Conservation (phyloP, 2,888 invertebrate genomes). For the Petrophora chlorosata region DNA sequence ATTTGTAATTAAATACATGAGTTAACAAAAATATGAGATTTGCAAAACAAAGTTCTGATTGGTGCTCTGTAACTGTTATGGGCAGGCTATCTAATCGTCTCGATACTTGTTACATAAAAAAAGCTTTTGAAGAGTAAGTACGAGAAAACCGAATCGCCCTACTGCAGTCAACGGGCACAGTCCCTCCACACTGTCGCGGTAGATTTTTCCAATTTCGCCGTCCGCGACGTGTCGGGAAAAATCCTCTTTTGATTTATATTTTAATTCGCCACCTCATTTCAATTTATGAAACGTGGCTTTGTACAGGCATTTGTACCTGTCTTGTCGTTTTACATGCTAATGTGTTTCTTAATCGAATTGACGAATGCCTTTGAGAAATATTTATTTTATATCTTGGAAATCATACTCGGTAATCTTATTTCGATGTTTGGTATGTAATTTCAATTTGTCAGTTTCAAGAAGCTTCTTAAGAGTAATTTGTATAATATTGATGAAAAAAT, state of each 20-base stretch:
- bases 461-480: too few relatives aligned
- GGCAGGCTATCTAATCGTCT: too few relatives aligned
- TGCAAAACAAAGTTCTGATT: too few relatives aligned
- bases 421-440: too few relatives aligned
- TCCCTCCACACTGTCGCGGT: slow-evolving; percentile 39
- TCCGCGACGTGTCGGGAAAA: slow-evolving; percentile 73
- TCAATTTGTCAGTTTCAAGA: too few relatives aligned
- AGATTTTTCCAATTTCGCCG: slow-evolving; percentile 76
- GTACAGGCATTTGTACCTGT: slow-evolving; percentile 75
- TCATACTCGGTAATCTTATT: too few relatives aligned
- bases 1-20: too few relatives aligned
- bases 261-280: slow-evolving; percentile 81
- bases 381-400: too few relatives aligned
- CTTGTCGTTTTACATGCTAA: slow-evolving; percentile 69
- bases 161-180: slow-evolving; percentile 32
- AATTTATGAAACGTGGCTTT: slow-evolving; percentile 68
- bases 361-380: slow-evolving; percentile 18
- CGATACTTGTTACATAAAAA: too few relatives aligned
- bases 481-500: too few relatives aligned
- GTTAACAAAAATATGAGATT: too few relatives aligned
- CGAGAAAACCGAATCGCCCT: slow-evolving; percentile 14
- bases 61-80: too few relatives aligned
- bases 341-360: slow-evolving; percentile 51
- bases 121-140: background rate
- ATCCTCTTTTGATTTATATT: slow-evolving; percentile 83